These are phyloP conservation scores for Coleophora deauratella DNA, from an alignment of 2,888 invertebrate species.

Conservation along the genomic window DNA sequence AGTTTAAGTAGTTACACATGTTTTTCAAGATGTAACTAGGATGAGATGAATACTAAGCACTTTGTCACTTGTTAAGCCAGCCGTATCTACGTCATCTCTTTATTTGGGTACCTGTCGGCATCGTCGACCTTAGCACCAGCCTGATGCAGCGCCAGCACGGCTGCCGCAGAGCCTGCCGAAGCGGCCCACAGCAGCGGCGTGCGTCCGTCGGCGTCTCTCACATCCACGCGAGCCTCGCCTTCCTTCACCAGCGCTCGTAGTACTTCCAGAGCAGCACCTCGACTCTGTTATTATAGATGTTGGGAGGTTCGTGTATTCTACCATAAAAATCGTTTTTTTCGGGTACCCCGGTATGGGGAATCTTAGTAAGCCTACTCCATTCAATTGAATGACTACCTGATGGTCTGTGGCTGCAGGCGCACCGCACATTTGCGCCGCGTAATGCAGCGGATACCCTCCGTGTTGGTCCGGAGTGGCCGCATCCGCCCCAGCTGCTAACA, in stretches of 20 bases:
- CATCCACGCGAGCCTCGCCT: conserved; percentile 86
- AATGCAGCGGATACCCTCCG: conserved; percentile 96
- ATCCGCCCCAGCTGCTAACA: conserved; percentile 89
- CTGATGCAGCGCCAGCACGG: conserved; percentile 89
- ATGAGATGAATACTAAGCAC: no score
- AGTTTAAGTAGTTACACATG: no score
- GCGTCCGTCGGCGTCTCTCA: conserved; percentile 92
- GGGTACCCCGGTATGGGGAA: no score
- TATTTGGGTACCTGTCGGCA: conserved; percentile 84
- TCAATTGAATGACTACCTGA: no score
- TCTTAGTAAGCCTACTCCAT: conserved; percentile 87
- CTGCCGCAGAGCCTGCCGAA: conserved; percentile 95
- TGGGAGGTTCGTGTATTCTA: no score
- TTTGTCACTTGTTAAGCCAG: no score
- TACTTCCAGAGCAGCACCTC: conserved; percentile 83
- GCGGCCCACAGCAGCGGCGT: conserved; percentile 98
- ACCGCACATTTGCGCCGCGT: conserved; percentile 98
- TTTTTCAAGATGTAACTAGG: no score
- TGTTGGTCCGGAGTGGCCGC: conserved; percentile 93
- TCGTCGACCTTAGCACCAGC: conserved; percentile 89
- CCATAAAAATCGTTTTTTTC: no score
- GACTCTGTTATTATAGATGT: conserved; percentile 36
- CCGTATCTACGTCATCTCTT: no score
- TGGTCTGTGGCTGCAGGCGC: conserved; percentile 79
- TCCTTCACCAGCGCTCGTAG: conserved; percentile 84